Conservation (phyloP, 1,140 invertebrate genomes). For the Coelopa frigida region DNA sequence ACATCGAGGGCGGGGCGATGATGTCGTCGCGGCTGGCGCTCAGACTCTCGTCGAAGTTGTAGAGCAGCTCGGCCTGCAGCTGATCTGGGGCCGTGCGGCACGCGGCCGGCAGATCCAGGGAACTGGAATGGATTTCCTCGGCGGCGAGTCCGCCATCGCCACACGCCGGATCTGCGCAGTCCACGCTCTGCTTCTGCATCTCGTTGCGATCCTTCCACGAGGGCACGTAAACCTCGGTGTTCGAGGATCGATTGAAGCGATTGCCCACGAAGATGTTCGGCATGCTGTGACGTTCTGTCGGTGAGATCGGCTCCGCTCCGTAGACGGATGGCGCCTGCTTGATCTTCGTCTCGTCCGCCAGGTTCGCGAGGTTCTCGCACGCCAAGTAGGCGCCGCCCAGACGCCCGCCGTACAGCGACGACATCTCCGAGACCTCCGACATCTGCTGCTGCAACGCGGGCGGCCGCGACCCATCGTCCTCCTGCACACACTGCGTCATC, state of each 20-base stretch:
- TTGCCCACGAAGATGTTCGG: conserved; percentile 52
- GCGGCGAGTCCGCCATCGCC: conserved; percentile 12
- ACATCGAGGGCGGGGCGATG: conserved; percentile 12
- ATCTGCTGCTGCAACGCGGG: conserved; percentile 5
- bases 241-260: conserved; percentile 48
- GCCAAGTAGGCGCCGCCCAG: conserved; percentile 49
- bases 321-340: conserved; percentile 13
- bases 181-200: conserved; percentile 31
- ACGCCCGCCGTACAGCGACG: conserved; percentile 49
- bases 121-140: conserved; percentile 48
- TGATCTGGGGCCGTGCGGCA: conserved; percentile 46
- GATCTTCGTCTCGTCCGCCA: conserved; percentile 48
- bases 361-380: conserved; percentile 57
- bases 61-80: conserved; percentile 48
- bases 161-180: conserved; percentile 10
- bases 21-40: conserved; percentile 4
- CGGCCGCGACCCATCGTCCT: conserved; percentile 10
- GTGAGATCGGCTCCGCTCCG: conserved; percentile 14
- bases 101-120: conserved; percentile 47
- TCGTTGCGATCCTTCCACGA: conserved; percentile 44
- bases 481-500: conserved; percentile 26
- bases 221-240: conserved; percentile 51
- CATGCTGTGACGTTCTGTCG: conserved; percentile 42
- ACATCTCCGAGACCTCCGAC: conserved; percentile 54
- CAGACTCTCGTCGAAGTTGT: conserved; percentile 35